Base-by-base conservation (phyloP, 53 echinoderm and acorn worm species). In the Holothuria leucospilota region DNA sequence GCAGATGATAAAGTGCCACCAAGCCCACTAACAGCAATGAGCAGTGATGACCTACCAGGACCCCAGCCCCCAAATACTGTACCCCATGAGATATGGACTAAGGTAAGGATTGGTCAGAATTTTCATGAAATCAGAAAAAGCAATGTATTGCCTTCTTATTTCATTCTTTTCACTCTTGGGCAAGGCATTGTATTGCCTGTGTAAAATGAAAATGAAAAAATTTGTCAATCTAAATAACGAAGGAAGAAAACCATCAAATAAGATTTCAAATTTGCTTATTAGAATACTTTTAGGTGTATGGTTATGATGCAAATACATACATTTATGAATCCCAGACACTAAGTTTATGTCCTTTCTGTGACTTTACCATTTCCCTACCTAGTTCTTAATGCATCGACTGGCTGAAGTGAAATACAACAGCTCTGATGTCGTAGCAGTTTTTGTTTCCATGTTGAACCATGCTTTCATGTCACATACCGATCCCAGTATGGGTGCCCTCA, bases 71-170 rank as follows among this genome's bases (percentile, higher is more conserved):
- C 96, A 4, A 96, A 96, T 79, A 88, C 94, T 26, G 78, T 69
- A 41, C 96, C 96, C 34, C 96, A 96, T 91, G 91, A 96, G 25
- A 94, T 94, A 52, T 96, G 96, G 96, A 96, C 94, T 12, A 91
- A 89, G 93, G 95, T 95, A 71, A 78, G 85, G 20, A 5, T 23
- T 56, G 15, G 15, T 56, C 4, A 56, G 56, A 16, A 18, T 3
- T 56, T 16, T 16, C 18, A 56, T 56, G 15, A 56, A 3, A 56
- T 18, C 56, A 56, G 3, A 56, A 56, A 52, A 56, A 13, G 56
- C 18, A 56, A 9, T 18, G 16, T 18, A 1, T 56, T 56, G 56
- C 18, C 56, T 18, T 56, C 18, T 16, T 0, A 18, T 18, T 15
- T 56, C 8, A 18, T 15, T 16, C 18, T 56, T 56, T 56, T 56